Evolutionary conservation across 37 sponge, comb jelly and placozoan genomes (phyloP).

Genomic region (Amphimedon queenslandica): DNA sequence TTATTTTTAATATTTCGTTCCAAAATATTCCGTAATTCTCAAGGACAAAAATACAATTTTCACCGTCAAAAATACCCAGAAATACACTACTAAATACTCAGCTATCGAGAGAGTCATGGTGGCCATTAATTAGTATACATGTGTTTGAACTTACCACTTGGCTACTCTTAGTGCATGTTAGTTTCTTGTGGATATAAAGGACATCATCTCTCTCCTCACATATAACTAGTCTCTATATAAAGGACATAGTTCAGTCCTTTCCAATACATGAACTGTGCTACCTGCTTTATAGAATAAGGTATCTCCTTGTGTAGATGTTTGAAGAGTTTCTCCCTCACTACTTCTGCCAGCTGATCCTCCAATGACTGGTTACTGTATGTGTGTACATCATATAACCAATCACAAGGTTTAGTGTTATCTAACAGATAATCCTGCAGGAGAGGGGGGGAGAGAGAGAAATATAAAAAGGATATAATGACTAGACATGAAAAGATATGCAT

Average conservation of each 20-base stretch:
- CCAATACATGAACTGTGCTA: slow-evolving; percentile 15
- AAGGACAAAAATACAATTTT: too few species aligned
- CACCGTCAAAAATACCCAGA: too few species aligned
- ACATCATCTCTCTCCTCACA: slow-evolving; percentile 53
- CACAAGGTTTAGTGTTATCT: slow-evolving; percentile 14
- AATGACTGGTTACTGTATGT: slow-evolving; percentile 17
- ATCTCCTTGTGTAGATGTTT: slow-evolving; percentile 60
- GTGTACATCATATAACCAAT: slow-evolving; percentile 46
- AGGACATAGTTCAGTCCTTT: neutral
- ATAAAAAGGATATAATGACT: too few species aligned
- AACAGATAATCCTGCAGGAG: slow-evolving; percentile 56
- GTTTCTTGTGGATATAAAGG: slow-evolving; percentile 44
- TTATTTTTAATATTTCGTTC: too few species aligned
- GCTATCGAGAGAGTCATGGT: too few species aligned
- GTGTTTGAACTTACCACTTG: slow-evolving; percentile 47
- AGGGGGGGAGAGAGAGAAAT: too few species aligned
- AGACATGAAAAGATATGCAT: too few species aligned
- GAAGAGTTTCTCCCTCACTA: slow-evolving; percentile 71
- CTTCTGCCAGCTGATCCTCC: slow-evolving; percentile 51
- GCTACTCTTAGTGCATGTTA: slow-evolving; percentile 36
- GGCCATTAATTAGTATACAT: too few species aligned
- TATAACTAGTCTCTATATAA: slow-evolving; percentile 29
- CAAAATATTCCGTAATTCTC: too few species aligned
- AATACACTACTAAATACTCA: too few species aligned
- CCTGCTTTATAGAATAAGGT: slow-evolving; percentile 73